Base-by-base conservation (phyloP, 2,888 invertebrate genomes). In the Athalia cordata region DNA sequence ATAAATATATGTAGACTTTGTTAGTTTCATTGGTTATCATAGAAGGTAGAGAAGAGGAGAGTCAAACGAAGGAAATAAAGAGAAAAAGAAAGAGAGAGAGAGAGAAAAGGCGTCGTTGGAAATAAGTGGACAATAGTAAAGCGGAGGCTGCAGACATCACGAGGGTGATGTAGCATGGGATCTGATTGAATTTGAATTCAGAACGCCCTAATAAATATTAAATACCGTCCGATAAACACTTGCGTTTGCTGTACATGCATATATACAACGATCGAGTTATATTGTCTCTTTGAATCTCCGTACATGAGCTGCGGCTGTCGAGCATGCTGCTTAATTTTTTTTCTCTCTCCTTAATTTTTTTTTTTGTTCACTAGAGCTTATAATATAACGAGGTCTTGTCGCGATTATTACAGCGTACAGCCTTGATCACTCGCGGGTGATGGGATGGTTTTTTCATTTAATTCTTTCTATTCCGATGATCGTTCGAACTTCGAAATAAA, bases 401-500 rank as follows among this genome's bases (percentile, higher is more conserved):
- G 68, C 29, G 55, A 68, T 68, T 29, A 43, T 5, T 29, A 11
- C 55, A 9, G 55, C 55, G 0, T 8, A 3, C 43, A 52, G 55
- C 68, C 43, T 68, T 68, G 52, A 55, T 29, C 11, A 13, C 13
- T 59, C n/a, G 9, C 11, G 13, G 57, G 59, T 59, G 59, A 57
- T 57, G 72, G 72, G 47, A 45, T 13, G 45, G 45, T 59, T 15
- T 72, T 29, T 55, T 55, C 2, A 29, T 29, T 29, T 50, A 15
- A 29, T 68, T 68, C 8, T n/a, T 52, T 43, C 3, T 43, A 52
- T n/a, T n/a, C 9, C 29, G n/a, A 55, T 55, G 59, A 47, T 59
- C 59, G 29, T 59, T 29, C 45, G 15, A 67, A 59, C 72, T 72
- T 72, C 9, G 72, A 47, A 47, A 72, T 9, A 8, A 72, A 72